Conservation (phyloP, 2,113 vertebrate genomes). For the Ardeotis arabs region DNA sequence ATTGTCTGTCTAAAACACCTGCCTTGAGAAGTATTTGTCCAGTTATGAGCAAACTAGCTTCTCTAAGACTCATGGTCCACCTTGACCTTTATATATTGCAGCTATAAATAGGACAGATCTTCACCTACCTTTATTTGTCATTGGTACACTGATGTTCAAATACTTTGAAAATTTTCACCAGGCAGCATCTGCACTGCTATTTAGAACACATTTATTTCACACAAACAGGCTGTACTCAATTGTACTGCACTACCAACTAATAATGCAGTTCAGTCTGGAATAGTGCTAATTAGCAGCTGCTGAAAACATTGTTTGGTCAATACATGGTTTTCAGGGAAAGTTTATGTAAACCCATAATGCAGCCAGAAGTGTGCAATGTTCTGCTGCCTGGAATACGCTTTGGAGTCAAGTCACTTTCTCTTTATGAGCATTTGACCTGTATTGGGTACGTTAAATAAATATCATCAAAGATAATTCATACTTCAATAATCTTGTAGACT, state of each 20-base stretch:
- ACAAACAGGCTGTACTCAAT: background rate
- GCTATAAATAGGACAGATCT: slow-evolving; percentile 40
- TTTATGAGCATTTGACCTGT: background rate
- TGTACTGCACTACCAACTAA: background rate
- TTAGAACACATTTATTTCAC: background rate
- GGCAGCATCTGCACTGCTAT: background rate
- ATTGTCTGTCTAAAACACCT: slow-evolving; percentile 35
- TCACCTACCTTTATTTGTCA: slow-evolving; percentile 14
- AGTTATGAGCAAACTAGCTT: slow-evolving; percentile 47
- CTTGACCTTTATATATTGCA: slow-evolving; percentile 57
- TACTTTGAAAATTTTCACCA: background rate
- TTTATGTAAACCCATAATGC: background rate
- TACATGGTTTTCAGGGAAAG: background rate
- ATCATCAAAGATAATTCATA: background rate
- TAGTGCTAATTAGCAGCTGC: slow-evolving; percentile 5
- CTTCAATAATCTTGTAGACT: background rate
- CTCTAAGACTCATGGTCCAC: background rate
- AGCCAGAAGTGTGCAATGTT: background rate
- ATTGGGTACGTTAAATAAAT: background rate
- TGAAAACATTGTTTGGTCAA: background rate
- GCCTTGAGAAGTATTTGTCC: slow-evolving; percentile 36
- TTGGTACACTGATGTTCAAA: background rate
- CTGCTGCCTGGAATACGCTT: background rate
- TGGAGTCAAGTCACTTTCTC: background rate
- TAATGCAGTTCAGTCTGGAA: background rate